phyloP scores from a whole-genome alignment of 2,113 vertebrate species.

The Gadus chalcogrammus region DNA sequence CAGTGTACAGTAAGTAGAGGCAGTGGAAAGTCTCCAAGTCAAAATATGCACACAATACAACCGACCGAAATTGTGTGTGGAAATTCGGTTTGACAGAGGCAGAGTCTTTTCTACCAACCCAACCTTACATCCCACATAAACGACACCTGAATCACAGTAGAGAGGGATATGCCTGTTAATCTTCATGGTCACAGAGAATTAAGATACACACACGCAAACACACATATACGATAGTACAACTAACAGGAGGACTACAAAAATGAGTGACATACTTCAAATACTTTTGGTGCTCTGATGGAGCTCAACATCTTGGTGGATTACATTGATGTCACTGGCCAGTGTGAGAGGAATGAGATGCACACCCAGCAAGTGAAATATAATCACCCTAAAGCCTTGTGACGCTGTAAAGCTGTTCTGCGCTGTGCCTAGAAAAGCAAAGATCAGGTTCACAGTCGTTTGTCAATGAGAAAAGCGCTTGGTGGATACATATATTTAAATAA shows the following conservation, averaged over 20 bases:
- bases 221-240: slow-evolving; percentile 1
- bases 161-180: slow-evolving; percentile 43
- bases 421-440: not conserved
- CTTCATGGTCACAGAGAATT: slow-evolving; percentile 23
- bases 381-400: slow-evolving; percentile 9
- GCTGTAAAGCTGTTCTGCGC: slow-evolving; percentile 17
- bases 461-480: slow-evolving; percentile 41
- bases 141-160: slow-evolving; percentile 47
- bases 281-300: slow-evolving; percentile 32
- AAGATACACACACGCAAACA: slow-evolving; percentile 31
- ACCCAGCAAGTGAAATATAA: slow-evolving; percentile 24
- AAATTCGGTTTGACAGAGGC: slow-evolving; percentile 50
- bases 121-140: slow-evolving; percentile 8
- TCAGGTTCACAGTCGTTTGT: slow-evolving; percentile 60
- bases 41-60: slow-evolving; percentile 2
- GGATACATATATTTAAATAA: slow-evolving; percentile 34
- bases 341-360: slow-evolving; percentile 30
- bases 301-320: slow-evolving; percentile 29
- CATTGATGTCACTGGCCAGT: slow-evolving; percentile 35
- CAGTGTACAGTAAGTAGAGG: too few relatives aligned
- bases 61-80: slow-evolving; percentile 55
- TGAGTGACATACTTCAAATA: slow-evolving; percentile 28
- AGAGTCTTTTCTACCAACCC: slow-evolving; percentile 25
- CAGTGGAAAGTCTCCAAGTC: not conserved
- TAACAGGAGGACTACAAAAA: not conserved